Percentiles rank a stretch among this genome's conserved stretches.
phyloP scores from a whole-genome alignment of 1,140 invertebrate species.

The Zelostemma sp. region DNA sequence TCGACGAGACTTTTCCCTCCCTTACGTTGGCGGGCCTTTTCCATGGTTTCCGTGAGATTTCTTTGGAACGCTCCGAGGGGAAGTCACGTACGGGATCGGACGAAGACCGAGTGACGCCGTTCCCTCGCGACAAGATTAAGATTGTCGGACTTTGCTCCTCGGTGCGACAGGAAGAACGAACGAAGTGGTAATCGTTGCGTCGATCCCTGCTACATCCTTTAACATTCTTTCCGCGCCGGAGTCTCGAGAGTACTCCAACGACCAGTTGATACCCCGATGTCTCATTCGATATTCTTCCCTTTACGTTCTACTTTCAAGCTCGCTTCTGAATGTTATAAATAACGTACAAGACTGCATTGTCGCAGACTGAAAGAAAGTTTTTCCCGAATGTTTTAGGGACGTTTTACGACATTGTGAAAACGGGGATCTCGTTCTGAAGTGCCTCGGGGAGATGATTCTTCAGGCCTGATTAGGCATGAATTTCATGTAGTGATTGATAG shows the following conservation, averaged over 20 bases:
- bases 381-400: background rate
- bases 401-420: too few species aligned
- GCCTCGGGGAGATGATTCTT: too few species aligned
- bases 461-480: too few species aligned
- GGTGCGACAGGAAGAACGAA: constrained; percentile 26
- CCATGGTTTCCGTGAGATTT: constrained; percentile 36
- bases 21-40: constrained; percentile 22
- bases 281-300: constrained; percentile 42
- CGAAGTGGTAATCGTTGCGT: constrained; percentile 44
- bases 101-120: constrained; percentile 33
- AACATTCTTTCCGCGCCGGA: constrained; percentile 25
- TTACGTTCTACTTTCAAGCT: constrained; percentile 20
- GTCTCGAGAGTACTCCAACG: constrained; percentile 24
- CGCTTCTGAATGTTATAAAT: constrained; percentile 14
- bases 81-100: constrained; percentile 41
- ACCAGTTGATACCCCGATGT: constrained; percentile 41
- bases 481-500: constrained; percentile 28
- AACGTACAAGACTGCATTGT: constrained; percentile 28
- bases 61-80: constrained; percentile 18
- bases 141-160: constrained; percentile 38
- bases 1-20: constrained; percentile 8
- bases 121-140: constrained; percentile 42
- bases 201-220: constrained; percentile 35
- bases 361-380: background rate
- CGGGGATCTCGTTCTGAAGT: too few species aligned